Conservation (phyloP, 2,797 vertebrate genomes). For the Parotocinclus haroldoi region DNA sequence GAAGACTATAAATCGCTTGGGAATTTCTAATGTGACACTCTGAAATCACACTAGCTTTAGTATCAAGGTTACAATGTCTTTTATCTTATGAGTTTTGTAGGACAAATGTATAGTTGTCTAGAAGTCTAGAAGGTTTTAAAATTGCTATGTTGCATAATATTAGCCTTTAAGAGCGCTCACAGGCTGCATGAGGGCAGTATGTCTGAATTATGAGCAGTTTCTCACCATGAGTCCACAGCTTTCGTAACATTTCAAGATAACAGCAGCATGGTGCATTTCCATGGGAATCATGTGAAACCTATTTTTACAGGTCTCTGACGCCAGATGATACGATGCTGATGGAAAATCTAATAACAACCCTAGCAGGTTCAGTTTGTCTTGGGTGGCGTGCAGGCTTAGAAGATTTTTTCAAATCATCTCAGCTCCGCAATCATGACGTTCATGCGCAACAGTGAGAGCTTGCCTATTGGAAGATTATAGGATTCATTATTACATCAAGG, state of each 20-base stretch:
- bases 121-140: no score
- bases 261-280: constrained; percentile 35
- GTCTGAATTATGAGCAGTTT: background rate
- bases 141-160: no score
- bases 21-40: no score
- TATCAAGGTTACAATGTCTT: no score
- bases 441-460: constrained; percentile 8
- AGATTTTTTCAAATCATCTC: constrained; percentile 21
- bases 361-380: constrained; percentile 40
- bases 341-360: constrained; percentile 33
- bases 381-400: constrained; percentile 22
- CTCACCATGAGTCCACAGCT: constrained; percentile 10
- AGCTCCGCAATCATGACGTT: constrained; percentile 22
- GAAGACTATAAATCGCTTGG: no score
- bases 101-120: no score
- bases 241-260: constrained; percentile 46
- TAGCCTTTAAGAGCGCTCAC: no score
- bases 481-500: background rate
- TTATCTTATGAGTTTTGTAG: no score
- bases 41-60: no score
- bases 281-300: constrained; percentile 36
- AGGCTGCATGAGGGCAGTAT: constrained; percentile 7
- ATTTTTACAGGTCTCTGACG: constrained; percentile 44
- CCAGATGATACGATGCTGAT: constrained; percentile 25
- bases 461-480: constrained; percentile 3